Evolutionary conservation across 2,113 vertebrate species (phyloP).

Genomic region (Tapirus terrestris): DNA sequence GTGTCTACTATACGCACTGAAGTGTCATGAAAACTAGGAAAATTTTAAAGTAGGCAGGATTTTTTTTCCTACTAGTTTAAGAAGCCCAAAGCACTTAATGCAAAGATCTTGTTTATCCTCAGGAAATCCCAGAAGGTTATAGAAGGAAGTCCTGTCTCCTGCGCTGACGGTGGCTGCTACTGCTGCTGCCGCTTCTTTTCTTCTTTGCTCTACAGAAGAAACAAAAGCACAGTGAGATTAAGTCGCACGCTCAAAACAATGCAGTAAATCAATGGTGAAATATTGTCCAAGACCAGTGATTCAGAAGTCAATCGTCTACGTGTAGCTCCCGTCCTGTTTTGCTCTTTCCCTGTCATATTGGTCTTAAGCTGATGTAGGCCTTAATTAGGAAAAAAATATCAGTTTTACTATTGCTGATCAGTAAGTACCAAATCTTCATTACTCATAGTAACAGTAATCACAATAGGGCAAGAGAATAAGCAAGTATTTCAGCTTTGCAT

Average conservation of each 20-base stretch:
- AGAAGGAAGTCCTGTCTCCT: neutral
- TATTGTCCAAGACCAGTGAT: neutral
- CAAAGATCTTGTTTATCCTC: neutral
- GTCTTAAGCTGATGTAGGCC: constrained; percentile 1
- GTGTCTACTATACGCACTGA: neutral
- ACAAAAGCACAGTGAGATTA: neutral
- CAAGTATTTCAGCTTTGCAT: neutral
- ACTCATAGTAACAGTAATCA: constrained; percentile 12
- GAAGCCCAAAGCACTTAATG: neutral
- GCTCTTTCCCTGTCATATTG: neutral
- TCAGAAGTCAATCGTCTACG: neutral
- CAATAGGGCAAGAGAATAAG: constrained; percentile 20
- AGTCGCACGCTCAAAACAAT: neutral
- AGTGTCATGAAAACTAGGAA: neutral
- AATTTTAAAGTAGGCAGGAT: neutral
- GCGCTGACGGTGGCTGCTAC: neutral
- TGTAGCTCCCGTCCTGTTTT: neutral
- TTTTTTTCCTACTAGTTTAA: neutral
- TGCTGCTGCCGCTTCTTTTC: neutral
- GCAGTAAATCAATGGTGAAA: neutral
- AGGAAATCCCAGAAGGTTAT: constrained; percentile 38
- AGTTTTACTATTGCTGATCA: constrained; percentile 45
- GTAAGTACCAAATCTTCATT: constrained; percentile 17
- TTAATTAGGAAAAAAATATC: constrained; percentile 54
- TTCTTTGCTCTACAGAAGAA: neutral